These are phyloP conservation scores for Pseudopipra pipra DNA, from an alignment of 2,113 vertebrate genomes.

Conservation along the genomic window DNA sequence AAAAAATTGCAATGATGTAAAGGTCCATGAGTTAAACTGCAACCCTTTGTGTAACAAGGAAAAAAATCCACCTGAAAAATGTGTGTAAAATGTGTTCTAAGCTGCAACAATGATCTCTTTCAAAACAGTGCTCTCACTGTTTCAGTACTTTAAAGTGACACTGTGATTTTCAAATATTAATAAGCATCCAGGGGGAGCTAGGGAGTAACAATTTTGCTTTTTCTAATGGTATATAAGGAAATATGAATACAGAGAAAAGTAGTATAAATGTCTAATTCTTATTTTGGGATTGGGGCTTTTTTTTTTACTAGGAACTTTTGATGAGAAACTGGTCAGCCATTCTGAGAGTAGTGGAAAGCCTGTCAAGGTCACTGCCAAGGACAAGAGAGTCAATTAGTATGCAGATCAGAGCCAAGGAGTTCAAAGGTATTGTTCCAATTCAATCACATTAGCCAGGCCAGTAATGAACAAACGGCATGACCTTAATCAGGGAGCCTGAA, in stretches of 20 bases:
- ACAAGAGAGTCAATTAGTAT: constrained; percentile 91
- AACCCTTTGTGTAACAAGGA: not conserved
- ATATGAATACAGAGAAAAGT: constrained; percentile 44
- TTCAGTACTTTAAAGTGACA: constrained; percentile 51
- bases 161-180: constrained; percentile 55
- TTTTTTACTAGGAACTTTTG: constrained; percentile 66
- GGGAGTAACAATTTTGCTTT: constrained; percentile 69
- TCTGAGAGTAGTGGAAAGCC: constrained; percentile 68
- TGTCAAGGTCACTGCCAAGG: constrained; percentile 89
- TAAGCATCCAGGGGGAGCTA: constrained; percentile 77
- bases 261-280: constrained; percentile 46
- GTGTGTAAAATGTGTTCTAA: not conserved
- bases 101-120: not conserved
- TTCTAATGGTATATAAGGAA: constrained; percentile 41
- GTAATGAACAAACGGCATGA: constrained; percentile 86
- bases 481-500: constrained; percentile 86
- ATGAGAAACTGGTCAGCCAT: constrained; percentile 68
- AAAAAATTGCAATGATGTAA: not conserved
- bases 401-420: constrained; percentile 91
- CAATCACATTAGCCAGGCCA: constrained; percentile 93
- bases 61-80: constrained; percentile 17
- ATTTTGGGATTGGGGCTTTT: not conserved
- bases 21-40: not conserved
- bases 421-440: constrained; percentile 96
- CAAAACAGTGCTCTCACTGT: constrained; percentile 65